Conservation (phyloP, 2,888 invertebrate species). For the Mythimna albipuncta region DNA sequence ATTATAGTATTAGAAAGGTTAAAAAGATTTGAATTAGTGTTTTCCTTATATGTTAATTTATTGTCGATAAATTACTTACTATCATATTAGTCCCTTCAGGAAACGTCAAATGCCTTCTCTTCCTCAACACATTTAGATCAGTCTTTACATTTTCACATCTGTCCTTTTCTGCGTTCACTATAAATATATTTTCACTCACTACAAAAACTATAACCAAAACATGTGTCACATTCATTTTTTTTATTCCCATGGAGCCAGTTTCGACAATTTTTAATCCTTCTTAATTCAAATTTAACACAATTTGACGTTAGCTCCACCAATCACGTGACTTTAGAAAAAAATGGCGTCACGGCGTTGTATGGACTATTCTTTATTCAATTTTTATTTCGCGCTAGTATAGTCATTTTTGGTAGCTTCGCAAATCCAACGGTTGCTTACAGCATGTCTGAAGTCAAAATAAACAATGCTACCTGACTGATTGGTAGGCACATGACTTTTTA, state of each 20-base stretch:
- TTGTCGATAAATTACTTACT: conserved; percentile 72
- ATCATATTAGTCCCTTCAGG: conserved; percentile 79
- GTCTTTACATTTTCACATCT: conserved; percentile 82
- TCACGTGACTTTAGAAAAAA: conserved; percentile 38
- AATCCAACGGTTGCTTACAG: conserved; percentile 1
- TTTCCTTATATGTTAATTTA: neutral
- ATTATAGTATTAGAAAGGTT: no score
- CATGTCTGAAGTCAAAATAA: conserved; percentile 22
- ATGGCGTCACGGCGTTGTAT: conserved; percentile 29
- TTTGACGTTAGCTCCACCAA: conserved; percentile 8
- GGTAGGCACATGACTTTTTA: conserved; percentile 15
- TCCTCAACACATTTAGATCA: conserved; percentile 74
- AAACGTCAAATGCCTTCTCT: conserved; percentile 81
- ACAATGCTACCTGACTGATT: conserved; percentile 2
- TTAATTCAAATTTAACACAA: conserved; percentile 16
- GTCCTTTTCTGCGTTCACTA: conserved; percentile 28
- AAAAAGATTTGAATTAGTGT: no score
- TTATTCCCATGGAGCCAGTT: no score
- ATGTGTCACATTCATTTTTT: conserved; percentile 50
- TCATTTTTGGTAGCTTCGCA: neutral
- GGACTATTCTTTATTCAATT: conserved; percentile 18
- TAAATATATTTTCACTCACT: conserved; percentile 49
- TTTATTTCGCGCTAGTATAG: conserved; percentile 17
- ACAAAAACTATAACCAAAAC: conserved; percentile 57
- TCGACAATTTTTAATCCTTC: conserved; percentile 1